Evolutionary conservation across 1,140 invertebrate species (phyloP).

Genomic region (Thaumetopoea pityocampa): DNA sequence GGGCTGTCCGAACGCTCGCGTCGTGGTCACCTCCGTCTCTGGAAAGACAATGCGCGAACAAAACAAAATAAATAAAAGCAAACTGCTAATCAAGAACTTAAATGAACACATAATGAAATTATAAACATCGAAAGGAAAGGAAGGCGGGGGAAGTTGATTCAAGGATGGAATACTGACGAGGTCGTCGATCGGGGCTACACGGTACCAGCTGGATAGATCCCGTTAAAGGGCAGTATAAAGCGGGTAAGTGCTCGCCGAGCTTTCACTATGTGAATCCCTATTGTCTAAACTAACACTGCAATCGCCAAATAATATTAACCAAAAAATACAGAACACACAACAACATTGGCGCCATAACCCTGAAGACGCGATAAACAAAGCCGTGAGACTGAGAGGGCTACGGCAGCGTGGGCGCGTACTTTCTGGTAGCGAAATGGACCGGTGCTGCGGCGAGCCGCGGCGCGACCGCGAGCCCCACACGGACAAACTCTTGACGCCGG

Average conservation of each 20-base stretch:
- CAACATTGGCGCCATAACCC: slow-evolving; percentile 54
- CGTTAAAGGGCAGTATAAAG: slow-evolving; percentile 56
- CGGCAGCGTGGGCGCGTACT: slow-evolving; percentile 79
- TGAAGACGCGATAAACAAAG: slow-evolving; percentile 68
- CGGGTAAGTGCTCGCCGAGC: slow-evolving; percentile 57
- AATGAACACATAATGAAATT: slow-evolving; percentile 37
- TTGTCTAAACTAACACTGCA: slow-evolving; percentile 58
- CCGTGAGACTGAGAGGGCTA: slow-evolving; percentile 61
- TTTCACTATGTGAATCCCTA: slow-evolving; percentile 57
- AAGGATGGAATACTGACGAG: slow-evolving; percentile 19
- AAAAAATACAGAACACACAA: slow-evolving; percentile 55
- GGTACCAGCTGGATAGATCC: slow-evolving; percentile 28
- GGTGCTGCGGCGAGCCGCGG: slow-evolving; percentile 82
- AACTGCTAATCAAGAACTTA: slow-evolving; percentile 38
- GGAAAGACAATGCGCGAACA: slow-evolving; percentile 71
- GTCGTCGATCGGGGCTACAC: slow-evolving; percentile 30
- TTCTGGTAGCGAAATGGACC: slow-evolving; percentile 87
- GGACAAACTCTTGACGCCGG: slow-evolving; percentile 84
- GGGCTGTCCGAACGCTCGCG: slow-evolving; percentile 85
- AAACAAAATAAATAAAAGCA: slow-evolving; percentile 63
- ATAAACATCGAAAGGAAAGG: slow-evolving; percentile 24
- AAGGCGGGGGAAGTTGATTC: slow-evolving; percentile 24
- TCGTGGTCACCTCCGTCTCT: slow-evolving; percentile 79
- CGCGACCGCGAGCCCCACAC: slow-evolving; percentile 81
- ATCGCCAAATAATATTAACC: slow-evolving; percentile 51